Evolutionary conservation across 2,797 vertebrate genomes (phyloP).

Genomic region (Meda fulgida): DNA sequence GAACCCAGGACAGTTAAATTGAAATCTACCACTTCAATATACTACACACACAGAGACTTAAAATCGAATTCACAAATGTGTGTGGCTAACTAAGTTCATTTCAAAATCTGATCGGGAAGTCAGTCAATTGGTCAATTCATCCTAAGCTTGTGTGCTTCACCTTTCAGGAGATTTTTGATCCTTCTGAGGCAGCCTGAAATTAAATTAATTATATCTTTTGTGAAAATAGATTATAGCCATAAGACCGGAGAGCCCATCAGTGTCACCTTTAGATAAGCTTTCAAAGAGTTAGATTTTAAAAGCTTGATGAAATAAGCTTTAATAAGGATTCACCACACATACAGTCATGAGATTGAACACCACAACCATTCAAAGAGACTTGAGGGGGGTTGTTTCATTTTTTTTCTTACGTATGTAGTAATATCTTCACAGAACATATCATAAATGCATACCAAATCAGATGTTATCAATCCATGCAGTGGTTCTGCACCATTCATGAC

Average conservation of each 20-base stretch:
- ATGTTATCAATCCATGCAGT: background rate
- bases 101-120: constrained; percentile 40
- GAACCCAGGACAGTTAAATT: background rate
- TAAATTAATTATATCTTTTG: constrained; percentile 50
- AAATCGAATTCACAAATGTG: background rate
- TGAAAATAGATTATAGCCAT: constrained; percentile 45
- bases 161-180: constrained; percentile 28
- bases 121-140: constrained; percentile 42
- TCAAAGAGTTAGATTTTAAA: constrained; percentile 37
- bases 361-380: background rate
- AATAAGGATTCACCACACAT: background rate
- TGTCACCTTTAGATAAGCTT: constrained; percentile 41
- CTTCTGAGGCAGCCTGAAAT: constrained; percentile 39
- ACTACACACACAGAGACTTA: background rate
- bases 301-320: constrained; percentile 33
- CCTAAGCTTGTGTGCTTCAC: constrained; percentile 34
- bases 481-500: background rate
- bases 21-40: background rate
- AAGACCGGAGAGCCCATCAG: constrained; percentile 25
- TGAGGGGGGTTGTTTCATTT: background rate
- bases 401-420: background rate
- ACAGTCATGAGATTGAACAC: background rate
- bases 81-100: constrained; percentile 17
- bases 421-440: background rate
- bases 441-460: background rate